Evolutionary conservation across 1,140 invertebrate genomes (phyloP), one percentile per base, ranked within the genome.

Genomic region (Macrostomum lignano): DNA sequence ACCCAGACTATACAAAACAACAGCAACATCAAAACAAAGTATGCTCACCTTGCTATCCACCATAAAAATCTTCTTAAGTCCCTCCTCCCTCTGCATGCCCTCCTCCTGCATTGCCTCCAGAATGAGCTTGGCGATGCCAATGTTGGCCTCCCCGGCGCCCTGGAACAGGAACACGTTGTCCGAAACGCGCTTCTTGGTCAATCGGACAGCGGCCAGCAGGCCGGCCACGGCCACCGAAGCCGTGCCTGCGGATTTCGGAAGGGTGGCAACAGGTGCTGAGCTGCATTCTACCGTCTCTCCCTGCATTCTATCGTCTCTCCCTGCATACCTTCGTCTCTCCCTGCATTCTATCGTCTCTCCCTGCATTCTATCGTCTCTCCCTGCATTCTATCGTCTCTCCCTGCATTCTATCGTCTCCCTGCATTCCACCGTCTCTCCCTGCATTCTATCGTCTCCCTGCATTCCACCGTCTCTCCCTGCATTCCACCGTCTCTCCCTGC

Each of bases 171-270:
- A 74, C 36, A 66, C 73, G 44, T 81, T 71, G 17, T 86, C 72
- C 7, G 62, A 63, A 24, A 91, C 66, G 40, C 66, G 66, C 35
- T 68, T 70, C 22, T 67, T 66, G 0, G 76, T 82, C 11, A 84
- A 60, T 42, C 73, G 64, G 26, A 71, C 64, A 2, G 74, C 71
- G 1, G 78, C 75, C 22, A 82, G 52, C 4, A 93, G 55, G 3
- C 82, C 82, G 17, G 78, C 77, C 0, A 86, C 74, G 9, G 75
- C 76, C 1, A 88, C 82, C 19, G 73, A 68, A 0, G 82, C 82
- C 0, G 82, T 91, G 15, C 82, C 81, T 58, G 28, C 10, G 17
- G 9, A 7, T 31, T 10, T 21, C 11, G 11, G 11, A 7, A 31
- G 11, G 11, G 10, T 10, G 20, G 5, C 5, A 6, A 10, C 4